These are phyloP conservation scores for Camponotus pennsylvanicus DNA, from an alignment of 1,140 invertebrate genomes.

Conservation along the genomic window DNA sequence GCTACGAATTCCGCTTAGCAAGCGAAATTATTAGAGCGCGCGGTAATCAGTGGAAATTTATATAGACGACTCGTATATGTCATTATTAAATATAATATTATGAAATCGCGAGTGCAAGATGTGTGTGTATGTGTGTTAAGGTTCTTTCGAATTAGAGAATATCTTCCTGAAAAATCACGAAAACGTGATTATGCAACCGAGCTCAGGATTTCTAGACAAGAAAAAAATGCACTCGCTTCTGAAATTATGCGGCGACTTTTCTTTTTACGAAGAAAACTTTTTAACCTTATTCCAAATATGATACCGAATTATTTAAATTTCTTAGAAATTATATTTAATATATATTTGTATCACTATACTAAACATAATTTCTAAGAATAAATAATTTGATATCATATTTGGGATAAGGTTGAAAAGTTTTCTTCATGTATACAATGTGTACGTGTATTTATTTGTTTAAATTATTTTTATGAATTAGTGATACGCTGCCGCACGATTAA, in stretches of 20 bases:
- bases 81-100: constrained; percentile 59
- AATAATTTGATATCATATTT: too few relatives aligned
- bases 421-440: too few relatives aligned
- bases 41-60: constrained; percentile 61
- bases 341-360: background rate
- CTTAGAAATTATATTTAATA: background rate
- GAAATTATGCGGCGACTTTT: constrained; percentile 23
- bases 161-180: constrained; percentile 46
- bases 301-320: constrained; percentile 19
- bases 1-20: constrained; percentile 59
- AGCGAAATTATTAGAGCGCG: constrained; percentile 57
- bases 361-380: too few relatives aligned
- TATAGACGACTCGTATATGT: constrained; percentile 59
- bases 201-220: background rate
- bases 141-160: constrained; percentile 6
- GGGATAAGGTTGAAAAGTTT: too few relatives aligned
- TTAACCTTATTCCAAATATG: constrained; percentile 9
- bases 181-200: constrained; percentile 33
- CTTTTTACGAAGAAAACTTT: background rate
- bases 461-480: background rate
- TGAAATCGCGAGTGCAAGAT: constrained; percentile 16
- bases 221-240: background rate
- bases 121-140: background rate
- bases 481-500: background rate
- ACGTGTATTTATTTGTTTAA: background rate